These are phyloP conservation scores for Phataginus tricuspis DNA, from an alignment of 2,797 vertebrate genomes.

Conservation along the genomic window DNA sequence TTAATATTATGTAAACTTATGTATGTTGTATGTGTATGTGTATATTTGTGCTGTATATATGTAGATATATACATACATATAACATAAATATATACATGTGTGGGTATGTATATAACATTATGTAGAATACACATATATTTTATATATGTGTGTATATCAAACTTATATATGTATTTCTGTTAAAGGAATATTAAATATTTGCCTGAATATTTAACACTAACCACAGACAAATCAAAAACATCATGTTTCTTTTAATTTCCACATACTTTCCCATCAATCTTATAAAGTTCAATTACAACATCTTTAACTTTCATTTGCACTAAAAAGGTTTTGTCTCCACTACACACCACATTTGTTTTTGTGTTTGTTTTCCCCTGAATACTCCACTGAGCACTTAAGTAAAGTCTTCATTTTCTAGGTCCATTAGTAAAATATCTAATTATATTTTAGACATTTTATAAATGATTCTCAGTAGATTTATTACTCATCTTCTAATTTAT, in stretches of 20 bases:
- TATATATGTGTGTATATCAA: not conserved
- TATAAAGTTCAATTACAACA: not conserved
- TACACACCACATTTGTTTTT: not conserved
- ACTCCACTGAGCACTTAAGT: not conserved
- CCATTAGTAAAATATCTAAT: not conserved
- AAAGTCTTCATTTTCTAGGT: not conserved
- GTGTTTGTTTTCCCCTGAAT: not conserved
- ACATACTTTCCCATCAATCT: not conserved
- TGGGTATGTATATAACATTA: not conserved
- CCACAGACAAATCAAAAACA: not conserved
- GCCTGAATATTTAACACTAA: not conserved
- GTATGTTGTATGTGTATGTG: too few relatives aligned
- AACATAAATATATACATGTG: not conserved
- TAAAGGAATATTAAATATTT: not conserved
- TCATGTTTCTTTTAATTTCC: not conserved
- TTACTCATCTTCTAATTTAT: not conserved
- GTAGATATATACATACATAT: not conserved
- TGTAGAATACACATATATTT: not conserved
- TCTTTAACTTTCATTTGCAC: not conserved
- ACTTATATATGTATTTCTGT: not conserved
- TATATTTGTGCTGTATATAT: not conserved
- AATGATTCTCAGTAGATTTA: not conserved
- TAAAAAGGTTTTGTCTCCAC: not conserved
- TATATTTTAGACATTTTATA: not conserved
- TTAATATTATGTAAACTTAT: not conserved